Conservation (phyloP, 2,888 invertebrate species). For the Caenorhabditis imperialis region DNA sequence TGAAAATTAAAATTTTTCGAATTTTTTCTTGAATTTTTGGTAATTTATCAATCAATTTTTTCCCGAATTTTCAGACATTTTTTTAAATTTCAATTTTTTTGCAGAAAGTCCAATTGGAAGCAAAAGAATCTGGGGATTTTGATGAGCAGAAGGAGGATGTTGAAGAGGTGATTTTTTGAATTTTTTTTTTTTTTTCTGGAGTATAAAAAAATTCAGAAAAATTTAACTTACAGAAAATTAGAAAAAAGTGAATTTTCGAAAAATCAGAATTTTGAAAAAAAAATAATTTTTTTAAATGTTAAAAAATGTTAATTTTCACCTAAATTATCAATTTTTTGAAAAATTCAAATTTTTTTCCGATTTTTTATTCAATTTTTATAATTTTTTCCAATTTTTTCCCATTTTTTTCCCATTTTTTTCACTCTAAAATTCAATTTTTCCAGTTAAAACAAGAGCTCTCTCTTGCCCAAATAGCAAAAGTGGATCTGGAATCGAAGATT, state of each 20-base stretch:
- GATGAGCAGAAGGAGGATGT: constrained; percentile 43
- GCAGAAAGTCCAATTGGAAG: constrained; percentile 51
- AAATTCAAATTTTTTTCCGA: constrained; percentile 1
- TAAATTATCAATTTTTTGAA: not conserved
- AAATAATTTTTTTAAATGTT: constrained; percentile 10
- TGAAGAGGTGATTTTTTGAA: constrained; percentile 21
- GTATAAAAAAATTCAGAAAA: no score
- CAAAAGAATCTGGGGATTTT: constrained; percentile 37
- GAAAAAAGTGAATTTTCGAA: not conserved
- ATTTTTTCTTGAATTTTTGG: no score
- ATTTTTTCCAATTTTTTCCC: no score
- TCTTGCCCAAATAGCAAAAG: not conserved
- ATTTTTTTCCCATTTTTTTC: not conserved
- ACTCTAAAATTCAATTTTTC: constrained; percentile 1
- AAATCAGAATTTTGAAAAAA: not conserved
- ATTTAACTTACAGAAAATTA: constrained; percentile 2
- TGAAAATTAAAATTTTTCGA: no score
- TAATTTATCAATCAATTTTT: no score
- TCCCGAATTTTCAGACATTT: no score
- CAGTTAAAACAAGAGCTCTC: constrained; percentile 32
- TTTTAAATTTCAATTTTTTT: constrained; percentile 6
- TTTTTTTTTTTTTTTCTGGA: no score
- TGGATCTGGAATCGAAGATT: constrained; percentile 23
- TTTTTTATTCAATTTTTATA: no score
- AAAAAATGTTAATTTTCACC: no score